Evolutionary conservation across 2,888 invertebrate genomes (phyloP), one percentile per base, ranked within the genome.

Genomic region (Automeris io): DNA sequence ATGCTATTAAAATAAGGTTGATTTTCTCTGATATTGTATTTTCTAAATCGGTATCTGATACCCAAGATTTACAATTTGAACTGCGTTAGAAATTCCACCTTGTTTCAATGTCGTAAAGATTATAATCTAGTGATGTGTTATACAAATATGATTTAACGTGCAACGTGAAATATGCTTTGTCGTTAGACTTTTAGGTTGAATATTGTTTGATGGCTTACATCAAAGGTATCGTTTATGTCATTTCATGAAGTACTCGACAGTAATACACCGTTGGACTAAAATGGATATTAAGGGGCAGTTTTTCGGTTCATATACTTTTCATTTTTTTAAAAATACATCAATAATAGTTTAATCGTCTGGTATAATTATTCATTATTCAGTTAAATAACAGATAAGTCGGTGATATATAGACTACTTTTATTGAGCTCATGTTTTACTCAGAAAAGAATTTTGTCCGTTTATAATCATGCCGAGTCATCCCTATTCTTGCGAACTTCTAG

Each of bases 241-340:
- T 58, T 64, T 64, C 69, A 71, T 72, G 74, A 77, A 68, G 73
- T 70, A 75, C 73, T 68, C 65, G 68, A 71, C 73, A 74, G 73
- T 80, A 75, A 69, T 70, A 72, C 69, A 61, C 56, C 55, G 68
- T 73, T 72, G 67, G 62, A 74, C 61, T 62, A 65, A 76, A 74
- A 72, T 71, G 63, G 63, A 43, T 49, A 54, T 79, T 79, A 77
- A 78, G 71, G 67, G 60, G 63, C 54, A 53, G 71, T n/a, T n/a
- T n/a, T n/a, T n/a, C n/a, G n/a, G n/a, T n/a, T n/a, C n/a, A n/a
- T n/a, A n/a, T n/a, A n/a, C n/a, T n/a, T n/a, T n/a, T n/a, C n/a
- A n/a, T n/a, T n/a, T n/a, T n/a, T n/a, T n/a, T n/a, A n/a, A n/a
- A n/a, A n/a, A n/a, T n/a, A n/a, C n/a, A n/a, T n/a, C n/a, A n/a